Conservation (phyloP, 2,888 invertebrate genomes). For the Chaetogeoica ovagalla region DNA sequence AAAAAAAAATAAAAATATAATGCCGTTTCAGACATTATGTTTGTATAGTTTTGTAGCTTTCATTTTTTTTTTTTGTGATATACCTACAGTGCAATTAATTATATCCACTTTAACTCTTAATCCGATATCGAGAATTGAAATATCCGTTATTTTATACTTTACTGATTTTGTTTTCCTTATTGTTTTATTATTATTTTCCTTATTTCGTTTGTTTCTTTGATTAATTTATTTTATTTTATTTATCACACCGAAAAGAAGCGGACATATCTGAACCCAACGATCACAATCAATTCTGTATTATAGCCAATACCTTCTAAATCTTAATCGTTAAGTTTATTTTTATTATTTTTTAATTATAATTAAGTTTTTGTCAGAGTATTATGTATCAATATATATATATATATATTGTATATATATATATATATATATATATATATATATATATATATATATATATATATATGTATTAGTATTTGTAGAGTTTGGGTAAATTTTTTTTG, state of each 20-base stretch:
- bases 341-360: conserved; percentile 23
- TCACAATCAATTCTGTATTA: conserved; percentile 51
- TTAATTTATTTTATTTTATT: not conserved
- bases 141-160: conserved; percentile 29
- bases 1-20: not conserved
- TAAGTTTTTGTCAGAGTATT: conserved; percentile 43
- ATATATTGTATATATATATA: too few species aligned
- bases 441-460: conserved; percentile 8
- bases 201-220: conserved; percentile 2
- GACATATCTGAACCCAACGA: conserved; percentile 45
- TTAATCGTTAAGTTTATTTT: conserved; percentile 50
- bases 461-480: conserved; percentile 33
- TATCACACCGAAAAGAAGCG: conserved; percentile 43
- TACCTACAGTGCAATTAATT: not conserved
- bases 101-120: not conserved
- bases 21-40: not conserved
- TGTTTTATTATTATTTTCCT: conserved; percentile 34
- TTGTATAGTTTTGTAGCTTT: not conserved
- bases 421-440: too few species aligned
- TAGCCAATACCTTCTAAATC: conserved; percentile 45
- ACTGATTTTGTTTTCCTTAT: conserved; percentile 1
- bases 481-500: conserved; percentile 34
- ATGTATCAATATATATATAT: conserved; percentile 26
- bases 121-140: not conserved
- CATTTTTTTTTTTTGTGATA: not conserved